Conservation (phyloP, 2,113 vertebrate genomes). For the Apodemus sylvaticus region DNA sequence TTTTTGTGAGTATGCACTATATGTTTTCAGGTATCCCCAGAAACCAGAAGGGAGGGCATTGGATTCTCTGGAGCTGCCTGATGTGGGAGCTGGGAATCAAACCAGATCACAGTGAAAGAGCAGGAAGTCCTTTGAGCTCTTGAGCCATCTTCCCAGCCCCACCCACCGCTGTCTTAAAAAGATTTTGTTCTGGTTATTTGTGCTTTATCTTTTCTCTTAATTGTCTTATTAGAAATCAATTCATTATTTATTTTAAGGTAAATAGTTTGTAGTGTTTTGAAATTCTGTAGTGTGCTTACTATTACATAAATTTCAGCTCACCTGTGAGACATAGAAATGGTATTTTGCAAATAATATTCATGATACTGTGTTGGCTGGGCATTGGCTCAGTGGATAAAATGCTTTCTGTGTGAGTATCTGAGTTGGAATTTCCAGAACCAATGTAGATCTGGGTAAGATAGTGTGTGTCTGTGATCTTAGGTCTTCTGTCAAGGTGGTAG, state of each 20-base stretch:
- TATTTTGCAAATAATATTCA: constrained; percentile 27
- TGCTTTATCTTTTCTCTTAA: neutral
- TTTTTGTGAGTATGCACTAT: neutral
- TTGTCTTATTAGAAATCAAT: neutral
- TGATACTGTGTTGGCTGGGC: neutral
- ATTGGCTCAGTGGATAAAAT: neutral
- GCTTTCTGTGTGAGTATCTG: neutral
- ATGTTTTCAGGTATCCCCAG: neutral
- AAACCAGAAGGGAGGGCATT: neutral
- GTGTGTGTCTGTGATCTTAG: neutral
- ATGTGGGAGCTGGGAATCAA: neutral
- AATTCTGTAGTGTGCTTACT: neutral
- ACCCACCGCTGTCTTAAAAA: neutral
- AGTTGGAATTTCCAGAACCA: neutral
- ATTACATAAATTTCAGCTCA: neutral
- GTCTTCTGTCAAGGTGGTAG: neutral
- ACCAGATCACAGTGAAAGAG: neutral
- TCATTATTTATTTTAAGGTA: neutral
- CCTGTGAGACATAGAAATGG: neutral
- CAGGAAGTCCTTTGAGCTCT: neutral
- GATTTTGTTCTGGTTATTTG: neutral
- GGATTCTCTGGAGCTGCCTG: neutral
- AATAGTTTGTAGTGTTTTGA: neutral
- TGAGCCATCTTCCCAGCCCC: neutral
- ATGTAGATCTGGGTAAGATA: neutral